Percentiles rank a stretch among this genome's conserved stretches.
Conservation (phyloP, 2,888 invertebrate genomes). For the Volucella bombylans region DNA sequence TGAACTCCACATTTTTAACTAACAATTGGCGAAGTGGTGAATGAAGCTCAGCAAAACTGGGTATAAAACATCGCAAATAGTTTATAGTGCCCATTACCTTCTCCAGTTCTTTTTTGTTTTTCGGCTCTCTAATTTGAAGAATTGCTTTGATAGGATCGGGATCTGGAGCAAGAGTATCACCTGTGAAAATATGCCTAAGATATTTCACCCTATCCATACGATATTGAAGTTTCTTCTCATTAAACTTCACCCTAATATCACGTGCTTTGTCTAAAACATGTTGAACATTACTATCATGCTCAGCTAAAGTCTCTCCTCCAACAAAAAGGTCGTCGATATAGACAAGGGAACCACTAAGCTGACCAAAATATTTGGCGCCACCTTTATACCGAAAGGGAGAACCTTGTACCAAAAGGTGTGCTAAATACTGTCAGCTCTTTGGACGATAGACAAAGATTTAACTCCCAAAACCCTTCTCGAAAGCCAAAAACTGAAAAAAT, state of each 20-base stretch:
- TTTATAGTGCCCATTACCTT: conserved; percentile 76
- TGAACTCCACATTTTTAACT: too few species aligned
- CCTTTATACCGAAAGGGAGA: conserved; percentile 38
- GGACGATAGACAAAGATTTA: too few species aligned
- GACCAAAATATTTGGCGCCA: conserved; percentile 43
- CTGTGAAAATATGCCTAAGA: too few species aligned
- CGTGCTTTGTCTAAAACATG: conserved; percentile 40
- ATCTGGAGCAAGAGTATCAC: too few species aligned
- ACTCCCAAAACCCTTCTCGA: too few species aligned
- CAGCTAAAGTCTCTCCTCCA: too few species aligned
- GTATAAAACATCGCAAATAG: conserved; percentile 69
- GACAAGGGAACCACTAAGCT: conserved; percentile 11
- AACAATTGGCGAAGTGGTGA: conserved; percentile 64
- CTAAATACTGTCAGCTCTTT: too few species aligned
- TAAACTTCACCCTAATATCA: conserved; percentile 39
- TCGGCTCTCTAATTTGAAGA: too few species aligned
- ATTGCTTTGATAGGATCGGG: too few species aligned
- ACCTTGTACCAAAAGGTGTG: conserved; percentile 28
- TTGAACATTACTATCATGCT: conserved; percentile 54
- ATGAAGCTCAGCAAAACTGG: conserved; percentile 52
- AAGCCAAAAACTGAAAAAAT: conserved; percentile 75
- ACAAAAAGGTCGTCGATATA: too few species aligned
- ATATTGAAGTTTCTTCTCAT: conserved; percentile 54
- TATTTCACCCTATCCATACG: too few species aligned
- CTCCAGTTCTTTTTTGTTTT: conserved; percentile 76